Conservation (phyloP, 2,797 vertebrate genomes). For the Botia kubotai region DNA sequence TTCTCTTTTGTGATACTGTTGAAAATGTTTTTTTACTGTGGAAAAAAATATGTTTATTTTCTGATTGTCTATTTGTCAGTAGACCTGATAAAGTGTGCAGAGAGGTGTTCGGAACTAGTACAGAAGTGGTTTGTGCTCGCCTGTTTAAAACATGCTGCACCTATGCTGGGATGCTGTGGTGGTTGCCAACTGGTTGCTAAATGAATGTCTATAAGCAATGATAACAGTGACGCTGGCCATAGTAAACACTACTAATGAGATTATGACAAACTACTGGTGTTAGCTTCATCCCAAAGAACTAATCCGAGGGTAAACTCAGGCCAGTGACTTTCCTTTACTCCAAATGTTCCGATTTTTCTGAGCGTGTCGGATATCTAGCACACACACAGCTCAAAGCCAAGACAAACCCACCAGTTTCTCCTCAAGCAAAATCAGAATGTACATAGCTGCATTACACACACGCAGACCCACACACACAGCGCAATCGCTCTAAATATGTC, state of each 20-base stretch:
- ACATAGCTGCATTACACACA: background rate
- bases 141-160: no score
- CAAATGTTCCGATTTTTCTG: background rate
- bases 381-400: background rate
- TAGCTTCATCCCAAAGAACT: background rate
- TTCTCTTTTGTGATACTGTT: conserved; percentile 2
- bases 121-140: no score
- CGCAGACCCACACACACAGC: background rate
- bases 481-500: conserved; percentile 17
- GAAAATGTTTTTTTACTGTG: no score
- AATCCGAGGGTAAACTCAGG: background rate
- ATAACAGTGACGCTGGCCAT: background rate
- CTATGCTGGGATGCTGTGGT: background rate
- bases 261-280: background rate
- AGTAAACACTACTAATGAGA: background rate
- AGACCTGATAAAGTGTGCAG: background rate
- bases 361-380: background rate
- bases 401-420: background rate
- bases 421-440: background rate
- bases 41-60: background rate
- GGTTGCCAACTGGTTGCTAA: background rate
- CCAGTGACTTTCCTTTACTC: background rate
- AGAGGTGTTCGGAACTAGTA: no score
- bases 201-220: no score
- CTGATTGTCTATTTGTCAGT: background rate